Evolutionary conservation across 2,888 invertebrate species (phyloP), one percentile per base, ranked within the genome.

Genomic region (Halictus ligatus): DNA sequence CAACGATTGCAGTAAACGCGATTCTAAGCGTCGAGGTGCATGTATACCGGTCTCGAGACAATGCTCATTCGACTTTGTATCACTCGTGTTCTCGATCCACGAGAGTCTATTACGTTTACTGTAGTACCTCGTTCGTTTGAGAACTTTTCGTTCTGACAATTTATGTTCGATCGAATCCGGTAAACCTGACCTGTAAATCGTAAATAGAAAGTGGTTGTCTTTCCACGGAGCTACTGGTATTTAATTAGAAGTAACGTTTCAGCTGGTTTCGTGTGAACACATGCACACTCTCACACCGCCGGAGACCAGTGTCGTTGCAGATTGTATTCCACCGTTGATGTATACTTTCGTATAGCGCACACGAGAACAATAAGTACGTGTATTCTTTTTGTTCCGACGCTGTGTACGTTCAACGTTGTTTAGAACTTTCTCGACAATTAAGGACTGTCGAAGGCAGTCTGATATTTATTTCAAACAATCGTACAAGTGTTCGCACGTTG

Each of bases 161-260:
- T 69, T 40, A 40, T 35, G 58, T 13, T 81, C 46, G 64, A 72
- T 85, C 48, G 40, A 74, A 60, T 69, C 13, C 64, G 67, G n/a
- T 50, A 73, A 76, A 80, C 69, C 76, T 69, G 80, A 15, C 73
- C 76, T 77, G 85, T 69, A 80, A 81, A 75, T 78, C 58, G 78
- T 75, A 81, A 75, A 81, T 85, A 82, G 78, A 85, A 85, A 81
- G 78, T 85, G 75, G 54, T 78, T 72, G 71, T 75, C 78, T 85
- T 81, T 78, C 69, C 54, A n/a, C 71, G 48, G 35, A 58, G 64
- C 43, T 85, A 54, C 35, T 85, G 67, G 67, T 50, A 76, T 50
- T 78, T 78, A 75, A 85, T 81, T 81, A 79, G 46, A 60, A 76
- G 43, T 60, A 78, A 75, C 73, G 43, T 79, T 69, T 29, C 67